A percentile compares a stretch with the other conserved stretches of the same genome.
Conservation (phyloP, 1,140 invertebrate genomes). For the Drepana arcuata region DNA sequence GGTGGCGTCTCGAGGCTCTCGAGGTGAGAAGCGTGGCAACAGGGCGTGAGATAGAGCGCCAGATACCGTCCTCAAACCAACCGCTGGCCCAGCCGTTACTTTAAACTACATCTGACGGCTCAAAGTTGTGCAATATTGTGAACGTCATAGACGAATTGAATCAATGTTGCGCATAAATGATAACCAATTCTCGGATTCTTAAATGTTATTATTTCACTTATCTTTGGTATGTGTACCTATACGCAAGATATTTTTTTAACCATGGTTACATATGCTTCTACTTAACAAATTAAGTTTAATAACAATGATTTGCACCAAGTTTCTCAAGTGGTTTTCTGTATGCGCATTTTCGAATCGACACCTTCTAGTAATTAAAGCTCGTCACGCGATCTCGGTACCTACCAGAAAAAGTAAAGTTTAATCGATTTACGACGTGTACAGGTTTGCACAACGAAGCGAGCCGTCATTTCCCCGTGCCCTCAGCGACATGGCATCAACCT, state of each 20-base stretch:
- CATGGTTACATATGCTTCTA: no score
- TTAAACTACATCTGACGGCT: no score
- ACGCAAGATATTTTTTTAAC: no score
- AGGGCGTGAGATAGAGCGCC: conserved; percentile 55
- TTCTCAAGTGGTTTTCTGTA: conserved; percentile 36
- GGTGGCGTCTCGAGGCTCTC: conserved; percentile 49
- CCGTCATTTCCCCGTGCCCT: conserved; percentile 32
- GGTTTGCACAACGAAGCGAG: conserved; percentile 32
- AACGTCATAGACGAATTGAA: no score
- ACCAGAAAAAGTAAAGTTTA: conserved; percentile 36
- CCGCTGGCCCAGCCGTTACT: no score
- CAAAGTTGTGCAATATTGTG: no score
- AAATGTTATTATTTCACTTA: no score
- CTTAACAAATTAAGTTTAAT: conserved; percentile 36
- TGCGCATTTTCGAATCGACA: conserved; percentile 59
- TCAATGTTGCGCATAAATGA: no score
- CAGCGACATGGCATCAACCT: conserved; percentile 30
- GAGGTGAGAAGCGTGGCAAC: conserved; percentile 64
- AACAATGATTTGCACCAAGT: conserved; percentile 52
- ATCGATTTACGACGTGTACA: conserved; percentile 52
- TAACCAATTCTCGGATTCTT: no score
- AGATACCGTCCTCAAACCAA: conserved; percentile 36
- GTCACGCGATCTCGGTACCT: conserved; percentile 46
- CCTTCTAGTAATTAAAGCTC: conserved; percentile 56
- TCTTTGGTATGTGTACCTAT: no score